A percentile compares a stretch with the other conserved stretches of the same genome.
Evolutionary conservation across 2,888 invertebrate species (phyloP).

Genomic region (Empis stercorea): DNA sequence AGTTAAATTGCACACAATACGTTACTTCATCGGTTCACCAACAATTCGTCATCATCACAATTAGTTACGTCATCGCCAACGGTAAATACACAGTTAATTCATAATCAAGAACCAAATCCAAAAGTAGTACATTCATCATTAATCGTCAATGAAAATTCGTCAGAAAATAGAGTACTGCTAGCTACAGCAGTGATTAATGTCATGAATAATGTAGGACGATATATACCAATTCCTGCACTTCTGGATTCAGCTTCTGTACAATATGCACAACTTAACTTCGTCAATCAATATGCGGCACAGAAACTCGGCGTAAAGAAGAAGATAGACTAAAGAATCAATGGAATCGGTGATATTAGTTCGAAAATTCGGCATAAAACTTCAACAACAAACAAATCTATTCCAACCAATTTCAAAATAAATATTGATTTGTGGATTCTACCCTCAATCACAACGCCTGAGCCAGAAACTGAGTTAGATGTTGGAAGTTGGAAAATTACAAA

Average conservation of each 20-base stretch:
- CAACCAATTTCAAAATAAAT: neutral
- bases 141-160: neutral
- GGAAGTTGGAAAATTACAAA: neutral
- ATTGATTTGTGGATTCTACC: neutral
- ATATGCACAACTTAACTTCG: conserved; percentile 4
- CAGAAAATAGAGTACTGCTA: neutral
- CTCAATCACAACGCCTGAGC: neutral
- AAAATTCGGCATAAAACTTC: neutral
- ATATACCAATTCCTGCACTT: neutral
- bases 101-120: no score
- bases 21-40: neutral
- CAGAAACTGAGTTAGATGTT: neutral
- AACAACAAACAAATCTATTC: neutral
- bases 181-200: conserved; percentile 3
- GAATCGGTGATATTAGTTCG: neutral
- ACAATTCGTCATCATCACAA: neutral
- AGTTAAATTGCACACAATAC: no score
- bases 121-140: no score
- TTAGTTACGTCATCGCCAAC: neutral
- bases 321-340: neutral
- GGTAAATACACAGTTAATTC: neutral
- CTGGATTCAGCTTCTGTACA: conserved; percentile 7
- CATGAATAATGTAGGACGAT: neutral
- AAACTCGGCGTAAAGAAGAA: neutral
- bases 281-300: neutral